Conservation (phyloP, 1,140 invertebrate genomes). For the Polypedilum pembai region DNA sequence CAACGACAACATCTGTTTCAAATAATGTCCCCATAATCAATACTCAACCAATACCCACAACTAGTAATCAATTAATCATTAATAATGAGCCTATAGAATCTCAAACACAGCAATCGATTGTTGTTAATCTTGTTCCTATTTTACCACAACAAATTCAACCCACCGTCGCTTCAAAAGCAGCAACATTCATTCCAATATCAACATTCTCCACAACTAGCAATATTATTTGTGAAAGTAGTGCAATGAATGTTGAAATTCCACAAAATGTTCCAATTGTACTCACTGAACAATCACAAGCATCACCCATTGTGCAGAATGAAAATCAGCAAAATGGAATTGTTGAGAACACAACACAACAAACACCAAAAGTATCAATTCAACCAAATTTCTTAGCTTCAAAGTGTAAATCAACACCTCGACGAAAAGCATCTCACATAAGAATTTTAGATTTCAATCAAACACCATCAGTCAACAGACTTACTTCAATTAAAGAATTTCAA, state of each 20-base stretch:
- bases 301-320: neutral
- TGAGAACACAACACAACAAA: neutral
- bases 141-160: too few relatives aligned
- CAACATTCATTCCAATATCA: neutral
- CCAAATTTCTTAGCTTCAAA: neutral
- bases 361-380: neutral
- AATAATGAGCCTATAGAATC: neutral
- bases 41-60: neutral
- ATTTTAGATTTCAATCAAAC: conserved; percentile 15
- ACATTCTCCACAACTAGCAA: neutral
- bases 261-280: neutral
- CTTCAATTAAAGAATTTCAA: conserved; percentile 18
- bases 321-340: neutral
- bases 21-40: neutral
- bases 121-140: neutral
- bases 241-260: neutral
- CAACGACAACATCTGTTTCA: neutral
- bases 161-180: neutral
- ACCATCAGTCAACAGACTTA: neutral
- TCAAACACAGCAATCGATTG: neutral
- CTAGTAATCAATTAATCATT: neutral
- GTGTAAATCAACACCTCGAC: neutral
- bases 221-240: conserved; percentile 14
- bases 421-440: neutral
- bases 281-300: neutral